A percentile compares a stretch with the other conserved stretches of the same genome.
Conservation (phyloP, 2,888 invertebrate species). For the Harpalus rubripes region DNA sequence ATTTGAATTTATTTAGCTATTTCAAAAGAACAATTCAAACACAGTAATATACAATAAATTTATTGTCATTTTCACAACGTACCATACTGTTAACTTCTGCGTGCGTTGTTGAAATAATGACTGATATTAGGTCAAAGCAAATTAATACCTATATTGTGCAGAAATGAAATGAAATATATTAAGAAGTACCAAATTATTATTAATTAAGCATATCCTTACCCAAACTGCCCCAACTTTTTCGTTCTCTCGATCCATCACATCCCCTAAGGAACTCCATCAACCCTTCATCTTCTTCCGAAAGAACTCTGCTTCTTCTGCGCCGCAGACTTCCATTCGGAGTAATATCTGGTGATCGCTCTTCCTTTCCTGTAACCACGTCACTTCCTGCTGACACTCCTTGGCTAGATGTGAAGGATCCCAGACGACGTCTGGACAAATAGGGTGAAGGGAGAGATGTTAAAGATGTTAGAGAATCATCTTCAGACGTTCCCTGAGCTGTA, state of each 20-base stretch:
- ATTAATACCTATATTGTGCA: too few relatives aligned
- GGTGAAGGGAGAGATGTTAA: constrained; percentile 80
- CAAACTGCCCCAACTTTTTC: constrained; percentile 91
- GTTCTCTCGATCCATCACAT: constrained; percentile 86
- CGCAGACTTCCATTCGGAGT: constrained; percentile 94
- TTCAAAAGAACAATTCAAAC: too few relatives aligned
- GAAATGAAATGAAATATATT: too few relatives aligned
- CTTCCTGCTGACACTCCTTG: constrained; percentile 71
- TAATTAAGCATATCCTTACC: constrained; percentile 78
- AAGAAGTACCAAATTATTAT: too few relatives aligned
- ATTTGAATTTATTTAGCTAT: too few relatives aligned
- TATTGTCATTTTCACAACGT: too few relatives aligned
- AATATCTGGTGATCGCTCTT: constrained; percentile 85
- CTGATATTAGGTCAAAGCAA: too few relatives aligned
- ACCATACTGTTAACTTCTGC: too few relatives aligned
- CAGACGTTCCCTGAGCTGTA: constrained; percentile 77
- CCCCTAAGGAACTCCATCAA: constrained; percentile 92
- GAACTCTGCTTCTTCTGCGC: constrained; percentile 87
- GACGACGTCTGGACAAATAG: constrained; percentile 82
- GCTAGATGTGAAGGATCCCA: constrained; percentile 83
- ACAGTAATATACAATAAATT: too few relatives aligned
- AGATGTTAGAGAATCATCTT: constrained; percentile 81
- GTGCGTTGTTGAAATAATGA: too few relatives aligned
- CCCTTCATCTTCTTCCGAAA: constrained; percentile 90
- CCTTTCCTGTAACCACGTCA: constrained; percentile 73